A percentile compares a stretch with the other conserved stretches of the same genome.
phyloP scores from a whole-genome alignment of 2,113 vertebrate species.

The Nematolebias whitei region DNA sequence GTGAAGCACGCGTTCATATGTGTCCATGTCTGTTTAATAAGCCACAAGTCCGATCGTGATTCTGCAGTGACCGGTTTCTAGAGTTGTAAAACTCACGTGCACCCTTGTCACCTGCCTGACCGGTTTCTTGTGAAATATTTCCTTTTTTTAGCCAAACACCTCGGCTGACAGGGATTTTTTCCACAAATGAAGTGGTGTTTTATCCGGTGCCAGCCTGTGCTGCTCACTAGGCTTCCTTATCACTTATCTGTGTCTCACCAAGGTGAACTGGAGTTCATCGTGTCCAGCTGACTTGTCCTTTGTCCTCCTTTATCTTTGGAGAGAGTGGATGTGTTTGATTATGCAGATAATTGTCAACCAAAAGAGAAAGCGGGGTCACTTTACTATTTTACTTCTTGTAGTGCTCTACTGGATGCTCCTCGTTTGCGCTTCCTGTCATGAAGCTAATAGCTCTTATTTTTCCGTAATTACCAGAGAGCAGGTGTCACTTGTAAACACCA shows the following conservation, averaged over 20 bases:
- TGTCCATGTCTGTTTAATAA: neutral
- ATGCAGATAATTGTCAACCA: conserved; percentile 30
- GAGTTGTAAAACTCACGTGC: neutral
- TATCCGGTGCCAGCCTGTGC: conserved; percentile 38
- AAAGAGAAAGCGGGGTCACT: neutral
- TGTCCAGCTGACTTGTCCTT: conserved; percentile 38
- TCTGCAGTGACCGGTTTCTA: neutral
- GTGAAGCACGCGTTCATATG: neutral
- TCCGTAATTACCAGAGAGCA: conserved; percentile 34
- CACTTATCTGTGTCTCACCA: conserved; percentile 41
- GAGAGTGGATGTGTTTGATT: conserved; percentile 18
- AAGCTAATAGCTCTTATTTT: neutral
- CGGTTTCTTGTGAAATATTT: neutral
- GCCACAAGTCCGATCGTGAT: conserved; percentile 4
- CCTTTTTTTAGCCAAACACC: neutral
- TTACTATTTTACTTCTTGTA: neutral
- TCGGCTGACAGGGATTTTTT: conserved; percentile 5
- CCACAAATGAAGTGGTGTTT: conserved; percentile 7
- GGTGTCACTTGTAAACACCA: conserved; percentile 29
- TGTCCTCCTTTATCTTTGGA: conserved; percentile 55
- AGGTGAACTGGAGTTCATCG: conserved; percentile 29
- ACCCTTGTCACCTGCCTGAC: neutral
- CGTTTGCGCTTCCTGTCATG: neutral
- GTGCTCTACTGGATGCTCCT: neutral
- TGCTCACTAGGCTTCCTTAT: conserved; percentile 45